These are phyloP conservation scores for Ptychoptera contaminata DNA, from an alignment of 2,888 invertebrate genomes.

Conservation along the genomic window DNA sequence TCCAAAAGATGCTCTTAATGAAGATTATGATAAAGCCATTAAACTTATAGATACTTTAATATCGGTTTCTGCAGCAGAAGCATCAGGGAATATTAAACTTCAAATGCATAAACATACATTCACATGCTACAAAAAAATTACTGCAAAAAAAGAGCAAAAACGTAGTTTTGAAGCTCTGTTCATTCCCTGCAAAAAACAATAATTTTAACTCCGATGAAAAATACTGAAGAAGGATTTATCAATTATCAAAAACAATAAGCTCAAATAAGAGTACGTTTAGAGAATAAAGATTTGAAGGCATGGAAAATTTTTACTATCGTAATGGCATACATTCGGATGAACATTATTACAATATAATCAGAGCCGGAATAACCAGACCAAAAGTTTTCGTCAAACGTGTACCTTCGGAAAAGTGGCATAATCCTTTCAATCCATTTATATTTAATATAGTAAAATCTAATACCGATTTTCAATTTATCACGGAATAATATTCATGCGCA, in stretches of 20 bases:
- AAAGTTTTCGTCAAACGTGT: too few species aligned
- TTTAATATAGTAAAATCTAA: too few species aligned
- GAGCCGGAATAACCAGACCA: too few species aligned
- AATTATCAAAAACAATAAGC: too few species aligned
- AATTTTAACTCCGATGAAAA: too few species aligned
- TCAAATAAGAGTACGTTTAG: conserved; percentile 13
- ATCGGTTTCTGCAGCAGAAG: conserved; percentile 3
- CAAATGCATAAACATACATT: conserved; percentile 15
- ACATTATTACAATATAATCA: conserved; percentile 16
- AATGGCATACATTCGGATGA: conserved; percentile 18
- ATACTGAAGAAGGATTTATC: too few species aligned
- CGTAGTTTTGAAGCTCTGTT: conserved; percentile 21
- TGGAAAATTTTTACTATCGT: conserved; percentile 17
- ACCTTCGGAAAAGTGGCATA: too few species aligned
- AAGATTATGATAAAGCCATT: conserved; percentile 13
- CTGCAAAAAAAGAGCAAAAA: conserved; percentile 11
- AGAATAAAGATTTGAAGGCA: conserved; percentile 15
- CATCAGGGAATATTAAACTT: too few species aligned
- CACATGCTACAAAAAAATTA: conserved; percentile 14
- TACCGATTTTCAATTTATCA: conserved; percentile 24
- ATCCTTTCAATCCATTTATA: too few species aligned
- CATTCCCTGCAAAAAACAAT: conserved; percentile 16
- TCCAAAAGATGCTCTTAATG: conserved; percentile 10
- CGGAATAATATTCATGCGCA: conserved; percentile 27
- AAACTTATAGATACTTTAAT: conserved; percentile 6